phyloP scores from a whole-genome alignment of 2,888 invertebrate genomes.

The Augiades crinisus region DNA sequence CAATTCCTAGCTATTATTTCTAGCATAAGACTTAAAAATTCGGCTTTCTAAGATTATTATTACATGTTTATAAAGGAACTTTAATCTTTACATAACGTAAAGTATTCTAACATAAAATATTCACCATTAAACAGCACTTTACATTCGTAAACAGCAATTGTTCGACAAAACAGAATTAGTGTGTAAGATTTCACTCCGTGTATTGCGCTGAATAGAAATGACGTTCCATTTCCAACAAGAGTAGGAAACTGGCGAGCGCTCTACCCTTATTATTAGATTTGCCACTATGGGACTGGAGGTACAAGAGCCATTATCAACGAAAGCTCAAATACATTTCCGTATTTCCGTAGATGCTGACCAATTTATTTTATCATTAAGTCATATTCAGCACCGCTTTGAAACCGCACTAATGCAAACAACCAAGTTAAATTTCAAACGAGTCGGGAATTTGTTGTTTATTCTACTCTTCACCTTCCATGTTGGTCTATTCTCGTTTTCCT shows the following conservation, averaged over 20 bases:
- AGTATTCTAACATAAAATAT: no score
- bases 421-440: constrained; percentile 31
- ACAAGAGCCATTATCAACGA: constrained; percentile 10
- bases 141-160: not conserved
- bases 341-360: constrained; percentile 5
- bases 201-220: constrained; percentile 9
- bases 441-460: constrained; percentile 33
- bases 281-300: not conserved
- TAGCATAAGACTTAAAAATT: no score
- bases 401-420: constrained; percentile 26
- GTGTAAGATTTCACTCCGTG: constrained; percentile 4
- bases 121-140: not conserved
- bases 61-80: no score
- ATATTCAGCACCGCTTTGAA: constrained; percentile 28
- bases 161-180: not conserved
- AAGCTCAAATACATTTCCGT: not conserved
- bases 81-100: no score
- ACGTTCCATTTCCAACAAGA: not conserved
- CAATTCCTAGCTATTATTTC: no score
- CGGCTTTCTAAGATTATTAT: no score
- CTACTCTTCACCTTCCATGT: constrained; percentile 32
- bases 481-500: constrained; percentile 26
- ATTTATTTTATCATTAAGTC: constrained; percentile 17
- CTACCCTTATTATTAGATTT: constrained; percentile 11
- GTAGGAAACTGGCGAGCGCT: not conserved